phyloP scores from a whole-genome alignment of 1,140 invertebrate genomes.

The Brachionus rubens region DNA sequence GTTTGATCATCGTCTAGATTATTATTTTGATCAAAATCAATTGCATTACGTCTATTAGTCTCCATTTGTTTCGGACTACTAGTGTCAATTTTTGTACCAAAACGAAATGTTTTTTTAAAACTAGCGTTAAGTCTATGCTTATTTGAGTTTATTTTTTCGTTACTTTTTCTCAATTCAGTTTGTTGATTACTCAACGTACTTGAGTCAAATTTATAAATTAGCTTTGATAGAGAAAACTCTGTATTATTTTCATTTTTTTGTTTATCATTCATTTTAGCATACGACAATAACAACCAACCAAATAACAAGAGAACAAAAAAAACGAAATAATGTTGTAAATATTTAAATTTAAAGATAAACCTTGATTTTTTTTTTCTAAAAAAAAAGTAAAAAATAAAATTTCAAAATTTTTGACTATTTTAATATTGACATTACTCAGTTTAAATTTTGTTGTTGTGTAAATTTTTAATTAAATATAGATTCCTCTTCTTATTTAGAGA shows the following conservation, averaged over 20 bases:
- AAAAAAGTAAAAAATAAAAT: too few species aligned
- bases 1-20: slow-evolving; percentile 30
- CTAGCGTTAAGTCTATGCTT: background rate
- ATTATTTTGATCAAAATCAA: slow-evolving; percentile 19
- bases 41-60: background rate
- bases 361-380: background rate
- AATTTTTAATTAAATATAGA: too few species aligned
- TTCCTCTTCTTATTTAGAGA: too few species aligned
- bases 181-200: background rate
- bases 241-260: slow-evolving; percentile 5
- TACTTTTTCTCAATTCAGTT: background rate
- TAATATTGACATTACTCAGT: too few species aligned
- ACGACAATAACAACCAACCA: too few species aligned
- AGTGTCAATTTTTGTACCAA: background rate
- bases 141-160: slow-evolving; percentile 27
- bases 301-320: too few species aligned
- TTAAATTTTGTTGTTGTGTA: too few species aligned
- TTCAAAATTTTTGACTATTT: too few species aligned
- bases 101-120: slow-evolving; percentile 25
- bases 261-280: slow-evolving; percentile 34
- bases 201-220: slow-evolving; percentile 38
- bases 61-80: slow-evolving; percentile 1
- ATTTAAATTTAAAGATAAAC: too few species aligned
- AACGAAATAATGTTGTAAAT: too few species aligned
- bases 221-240: slow-evolving; percentile 14